phyloP scores from a whole-genome alignment of 2,888 invertebrate species.

The Stenurella melanura region DNA sequence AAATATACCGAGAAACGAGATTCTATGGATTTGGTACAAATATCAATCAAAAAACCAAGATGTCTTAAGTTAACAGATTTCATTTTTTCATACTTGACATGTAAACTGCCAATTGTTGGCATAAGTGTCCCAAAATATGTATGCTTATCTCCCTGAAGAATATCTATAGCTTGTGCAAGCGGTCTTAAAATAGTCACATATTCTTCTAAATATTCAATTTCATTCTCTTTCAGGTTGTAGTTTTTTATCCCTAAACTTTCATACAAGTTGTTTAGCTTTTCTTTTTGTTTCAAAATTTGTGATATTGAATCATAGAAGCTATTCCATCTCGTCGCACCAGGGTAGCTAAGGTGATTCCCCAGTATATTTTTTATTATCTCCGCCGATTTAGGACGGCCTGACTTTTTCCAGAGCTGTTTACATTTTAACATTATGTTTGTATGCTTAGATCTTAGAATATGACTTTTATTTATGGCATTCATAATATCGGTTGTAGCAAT shows the following conservation, averaged over 20 bases:
- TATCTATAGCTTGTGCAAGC: constrained; percentile 17
- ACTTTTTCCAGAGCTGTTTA: constrained; percentile 12
- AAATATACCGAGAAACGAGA: constrained; percentile 12
- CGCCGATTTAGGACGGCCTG: constrained; percentile 9
- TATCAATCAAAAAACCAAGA: constrained; percentile 7
- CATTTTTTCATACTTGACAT: constrained; percentile 12
- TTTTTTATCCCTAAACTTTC: constrained; percentile 15
- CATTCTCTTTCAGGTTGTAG: constrained; percentile 7
- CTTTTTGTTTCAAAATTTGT: too few relatives aligned
- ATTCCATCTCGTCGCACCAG: too few relatives aligned
- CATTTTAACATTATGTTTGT: not conserved
- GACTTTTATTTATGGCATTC: constrained; percentile 9
- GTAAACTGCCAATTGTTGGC: constrained; percentile 15
- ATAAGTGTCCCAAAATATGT: constrained; percentile 12
- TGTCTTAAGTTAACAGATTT: constrained; percentile 15
- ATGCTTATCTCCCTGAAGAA: constrained; percentile 11
- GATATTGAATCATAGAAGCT: too few relatives aligned
- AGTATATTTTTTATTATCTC: constrained; percentile 4
- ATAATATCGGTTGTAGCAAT: constrained; percentile 12
- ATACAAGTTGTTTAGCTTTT: not conserved
- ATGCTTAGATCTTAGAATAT: constrained; percentile 9
- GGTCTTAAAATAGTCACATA: constrained; percentile 5
- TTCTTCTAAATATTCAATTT: constrained; percentile 8
- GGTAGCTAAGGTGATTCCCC: constrained; percentile 2
- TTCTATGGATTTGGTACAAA: constrained; percentile 8